phyloP scores from a whole-genome alignment of 2,888 invertebrate genomes.

The Operophtera brumata region DNA sequence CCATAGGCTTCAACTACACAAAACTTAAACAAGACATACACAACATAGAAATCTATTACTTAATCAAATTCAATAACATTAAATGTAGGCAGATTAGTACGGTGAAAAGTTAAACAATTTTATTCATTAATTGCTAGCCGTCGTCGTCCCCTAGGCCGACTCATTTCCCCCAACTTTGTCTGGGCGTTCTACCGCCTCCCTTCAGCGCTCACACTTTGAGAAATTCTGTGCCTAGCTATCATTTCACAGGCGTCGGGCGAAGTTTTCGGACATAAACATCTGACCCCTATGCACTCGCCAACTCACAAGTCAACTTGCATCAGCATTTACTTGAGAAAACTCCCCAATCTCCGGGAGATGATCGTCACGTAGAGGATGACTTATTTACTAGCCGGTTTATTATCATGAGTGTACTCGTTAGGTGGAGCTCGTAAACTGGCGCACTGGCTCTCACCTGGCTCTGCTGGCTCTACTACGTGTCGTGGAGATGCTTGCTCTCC shows the following conservation, averaged over 20 bases:
- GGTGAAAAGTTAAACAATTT: too few species aligned
- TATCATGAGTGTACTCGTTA: slow-evolving; percentile 63
- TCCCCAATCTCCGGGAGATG: slow-evolving; percentile 20
- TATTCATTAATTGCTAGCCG: too few species aligned
- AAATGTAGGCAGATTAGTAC: too few species aligned
- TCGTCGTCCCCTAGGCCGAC: too few species aligned
- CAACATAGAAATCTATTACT: too few species aligned
- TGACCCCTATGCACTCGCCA: background rate
- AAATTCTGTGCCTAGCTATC: background rate
- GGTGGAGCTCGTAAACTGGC: slow-evolving; percentile 54
- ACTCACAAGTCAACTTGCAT: background rate
- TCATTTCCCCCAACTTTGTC: too few species aligned
- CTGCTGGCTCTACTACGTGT: slow-evolving; percentile 34
- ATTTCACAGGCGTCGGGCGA: background rate
- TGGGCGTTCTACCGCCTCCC: too few species aligned
- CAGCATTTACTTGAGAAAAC: background rate
- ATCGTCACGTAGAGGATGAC: slow-evolving; percentile 48
- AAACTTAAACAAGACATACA: too few species aligned
- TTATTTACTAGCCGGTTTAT: slow-evolving; percentile 58
- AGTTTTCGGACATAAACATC: background rate
- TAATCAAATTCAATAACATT: too few species aligned
- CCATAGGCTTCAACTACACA: too few species aligned
- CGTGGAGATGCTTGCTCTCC: background rate
- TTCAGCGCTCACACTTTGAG: too few species aligned
- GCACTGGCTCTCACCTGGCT: slow-evolving; percentile 45